phyloP scores from a whole-genome alignment of 1,140 invertebrate species.

The Procambarus virginalis region DNA sequence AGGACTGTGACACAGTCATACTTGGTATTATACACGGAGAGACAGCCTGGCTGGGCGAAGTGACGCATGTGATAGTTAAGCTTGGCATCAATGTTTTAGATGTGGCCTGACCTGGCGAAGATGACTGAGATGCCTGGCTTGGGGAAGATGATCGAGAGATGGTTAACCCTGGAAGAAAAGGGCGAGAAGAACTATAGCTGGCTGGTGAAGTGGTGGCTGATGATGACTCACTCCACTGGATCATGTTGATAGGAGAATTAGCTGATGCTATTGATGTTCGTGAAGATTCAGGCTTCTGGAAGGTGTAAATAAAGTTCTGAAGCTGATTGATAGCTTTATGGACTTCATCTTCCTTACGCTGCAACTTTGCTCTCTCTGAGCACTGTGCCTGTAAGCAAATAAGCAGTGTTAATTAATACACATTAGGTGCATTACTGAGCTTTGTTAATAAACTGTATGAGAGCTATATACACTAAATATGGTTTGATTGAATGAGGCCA shows the following conservation, averaged over 20 bases:
- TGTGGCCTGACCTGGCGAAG: background rate
- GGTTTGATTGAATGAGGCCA: too few species aligned
- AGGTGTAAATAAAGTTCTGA: conserved; percentile 46
- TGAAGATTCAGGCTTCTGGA: conserved; percentile 36
- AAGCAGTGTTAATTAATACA: background rate
- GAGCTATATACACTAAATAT: too few species aligned
- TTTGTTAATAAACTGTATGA: too few species aligned
- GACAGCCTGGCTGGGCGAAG: conserved; percentile 11
- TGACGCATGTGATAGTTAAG: background rate
- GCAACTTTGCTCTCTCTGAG: conserved; percentile 26
- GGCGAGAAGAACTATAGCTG: conserved; percentile 13
- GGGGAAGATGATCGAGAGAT: conserved; percentile 19
- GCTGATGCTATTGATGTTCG: background rate
- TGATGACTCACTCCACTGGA: background rate
- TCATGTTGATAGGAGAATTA: background rate
- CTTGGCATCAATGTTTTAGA: background rate
- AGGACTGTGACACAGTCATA: conserved; percentile 7
- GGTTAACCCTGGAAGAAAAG: background rate
- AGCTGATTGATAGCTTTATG: conserved; percentile 34
- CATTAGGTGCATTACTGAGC: too few species aligned
- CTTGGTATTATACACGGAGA: conserved; percentile 1
- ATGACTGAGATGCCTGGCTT: background rate
- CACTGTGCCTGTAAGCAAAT: conserved; percentile 30
- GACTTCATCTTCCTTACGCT: conserved; percentile 39
- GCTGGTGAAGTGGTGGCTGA: conserved; percentile 18